A percentile compares a stretch with the other conserved stretches of the same genome.
These are phyloP conservation scores for Tetanocera ferruginea DNA, from an alignment of 2,888 invertebrate genomes.

Conservation along the genomic window DNA sequence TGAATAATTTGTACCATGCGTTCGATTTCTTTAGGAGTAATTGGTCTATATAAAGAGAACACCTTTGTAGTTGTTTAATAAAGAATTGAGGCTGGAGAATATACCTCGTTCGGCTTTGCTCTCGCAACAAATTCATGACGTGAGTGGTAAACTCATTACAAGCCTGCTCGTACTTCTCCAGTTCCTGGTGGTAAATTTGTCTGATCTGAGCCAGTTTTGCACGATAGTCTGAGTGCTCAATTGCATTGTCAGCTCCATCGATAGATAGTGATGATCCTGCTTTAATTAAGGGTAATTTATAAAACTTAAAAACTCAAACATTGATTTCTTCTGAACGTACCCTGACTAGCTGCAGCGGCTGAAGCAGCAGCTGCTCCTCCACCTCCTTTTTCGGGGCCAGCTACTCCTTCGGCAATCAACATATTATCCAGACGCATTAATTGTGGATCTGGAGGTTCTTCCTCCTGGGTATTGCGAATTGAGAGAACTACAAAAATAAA, in stretches of 20 bases:
- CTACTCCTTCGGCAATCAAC: slow-evolving; percentile 98
- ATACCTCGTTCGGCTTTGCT: slow-evolving; percentile 90
- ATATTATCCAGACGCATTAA: slow-evolving; percentile 99
- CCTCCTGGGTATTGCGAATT: slow-evolving; percentile 96
- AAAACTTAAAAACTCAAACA: not conserved
- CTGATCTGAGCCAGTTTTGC: slow-evolving; percentile 98
- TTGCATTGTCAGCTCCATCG: slow-evolving; percentile 86
- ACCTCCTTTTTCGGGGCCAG: slow-evolving; percentile 94
- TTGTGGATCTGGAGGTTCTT: slow-evolving; percentile 98
- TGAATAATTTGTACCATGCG: slow-evolving; percentile 99
- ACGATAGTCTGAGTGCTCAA: slow-evolving; percentile 99
- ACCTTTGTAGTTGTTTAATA: not conserved
- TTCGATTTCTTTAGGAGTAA: slow-evolving; percentile 99
- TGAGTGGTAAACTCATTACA: slow-evolving; percentile 99
- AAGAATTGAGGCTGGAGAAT: not conserved
- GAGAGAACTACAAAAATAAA: slow-evolving; percentile 80
- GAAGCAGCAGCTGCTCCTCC: slow-evolving; percentile 90
- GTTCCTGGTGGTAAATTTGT: slow-evolving; percentile 98
- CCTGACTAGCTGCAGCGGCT: slow-evolving; percentile 87
- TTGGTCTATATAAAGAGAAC: slow-evolving; percentile 76
- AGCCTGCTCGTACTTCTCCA: slow-evolving; percentile 99
- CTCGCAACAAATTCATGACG: slow-evolving; percentile 96
- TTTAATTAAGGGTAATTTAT: slow-evolving; percentile 27
- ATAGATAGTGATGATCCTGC: slow-evolving; percentile 67
- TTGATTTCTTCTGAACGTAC: slow-evolving; percentile 63